Conservation (phyloP, 2,113 vertebrate genomes). For the Tachysurus fulvidraco region DNA sequence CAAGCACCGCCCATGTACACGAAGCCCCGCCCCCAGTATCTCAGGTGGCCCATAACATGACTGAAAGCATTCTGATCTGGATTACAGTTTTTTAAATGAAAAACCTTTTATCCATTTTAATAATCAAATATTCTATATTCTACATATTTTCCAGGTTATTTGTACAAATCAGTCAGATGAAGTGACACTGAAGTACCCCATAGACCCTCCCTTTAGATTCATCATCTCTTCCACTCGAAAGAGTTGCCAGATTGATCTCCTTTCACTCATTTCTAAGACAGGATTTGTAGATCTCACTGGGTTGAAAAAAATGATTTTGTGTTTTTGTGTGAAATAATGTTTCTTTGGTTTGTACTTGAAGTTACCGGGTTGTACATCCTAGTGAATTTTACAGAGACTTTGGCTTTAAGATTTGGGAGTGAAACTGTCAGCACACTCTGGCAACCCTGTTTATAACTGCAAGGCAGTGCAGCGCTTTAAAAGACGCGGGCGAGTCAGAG, state of each 20-base stretch:
- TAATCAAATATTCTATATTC: background rate
- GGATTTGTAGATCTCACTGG: no score
- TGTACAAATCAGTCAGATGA: background rate
- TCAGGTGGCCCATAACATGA: no score
- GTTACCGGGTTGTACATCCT: background rate
- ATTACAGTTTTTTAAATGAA: background rate
- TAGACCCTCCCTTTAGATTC: constrained; percentile 27
- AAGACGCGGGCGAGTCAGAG: background rate
- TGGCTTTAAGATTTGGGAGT: background rate
- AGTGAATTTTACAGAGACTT: no score
- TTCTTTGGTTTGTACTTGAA: background rate
- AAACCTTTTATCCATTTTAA: background rate
- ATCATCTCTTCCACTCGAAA: background rate
- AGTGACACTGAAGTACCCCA: background rate
- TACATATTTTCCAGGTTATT: background rate
- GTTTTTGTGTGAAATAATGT: no score
- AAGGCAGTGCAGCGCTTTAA: background rate
- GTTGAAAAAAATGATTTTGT: background rate
- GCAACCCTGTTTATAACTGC: background rate
- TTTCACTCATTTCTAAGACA: background rate
- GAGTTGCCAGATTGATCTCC: background rate
- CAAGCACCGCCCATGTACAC: no score
- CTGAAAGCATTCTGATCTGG: background rate
- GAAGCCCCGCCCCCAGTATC: no score
- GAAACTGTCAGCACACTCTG: background rate